Percentiles rank a stretch among this genome's conserved stretches.
These are phyloP conservation scores for Mnemiopsis leidyi DNA, from an alignment of 37 sponge, comb jelly and placozoan genomes.

Conservation along the genomic window DNA sequence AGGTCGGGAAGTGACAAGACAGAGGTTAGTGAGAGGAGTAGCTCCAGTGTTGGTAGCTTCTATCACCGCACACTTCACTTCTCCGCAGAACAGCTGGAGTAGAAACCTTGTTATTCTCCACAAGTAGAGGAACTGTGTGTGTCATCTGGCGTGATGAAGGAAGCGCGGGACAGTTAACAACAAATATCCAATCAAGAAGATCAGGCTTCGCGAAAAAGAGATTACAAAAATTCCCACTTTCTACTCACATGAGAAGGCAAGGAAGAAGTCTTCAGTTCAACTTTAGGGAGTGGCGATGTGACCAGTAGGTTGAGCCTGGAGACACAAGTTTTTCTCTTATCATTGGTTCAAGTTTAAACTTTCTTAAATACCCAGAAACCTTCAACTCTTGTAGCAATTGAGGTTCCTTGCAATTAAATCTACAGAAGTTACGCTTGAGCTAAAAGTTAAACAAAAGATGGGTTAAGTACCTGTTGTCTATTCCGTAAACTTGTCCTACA, in stretches of 20 bases:
- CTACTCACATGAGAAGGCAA: slow-evolving; percentile 16
- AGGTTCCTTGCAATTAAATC: too few relatives aligned
- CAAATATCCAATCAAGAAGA: neutral
- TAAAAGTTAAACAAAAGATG: neutral
- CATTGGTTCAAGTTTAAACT: too few relatives aligned
- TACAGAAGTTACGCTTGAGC: too few relatives aligned
- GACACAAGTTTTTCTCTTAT: too few relatives aligned
- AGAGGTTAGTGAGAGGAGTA: slow-evolving; percentile 47
- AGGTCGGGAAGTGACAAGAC: slow-evolving; percentile 51
- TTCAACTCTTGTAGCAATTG: too few relatives aligned
- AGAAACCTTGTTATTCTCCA: neutral
- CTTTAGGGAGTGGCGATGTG: slow-evolving; percentile 8
- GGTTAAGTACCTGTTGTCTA: slow-evolving; percentile 33
- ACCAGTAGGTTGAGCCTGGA: slow-evolving; percentile 20
- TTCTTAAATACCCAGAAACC: too few relatives aligned
- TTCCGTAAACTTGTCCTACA: slow-evolving; percentile 40
- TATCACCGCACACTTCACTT: slow-evolving; percentile 65
- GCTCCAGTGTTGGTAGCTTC: slow-evolving; percentile 57
- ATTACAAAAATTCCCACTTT: neutral
- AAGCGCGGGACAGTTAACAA: too few relatives aligned
- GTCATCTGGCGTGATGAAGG: too few relatives aligned
- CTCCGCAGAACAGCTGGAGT: slow-evolving; percentile 42
- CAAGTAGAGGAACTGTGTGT: too few relatives aligned
- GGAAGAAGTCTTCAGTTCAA: slow-evolving; percentile 10
- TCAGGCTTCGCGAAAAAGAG: neutral